Evolutionary conservation across 2,888 invertebrate genomes (phyloP), one percentile per base, ranked within the genome.

Genomic region (Scaptodrosophila latifasciaeformis): DNA sequence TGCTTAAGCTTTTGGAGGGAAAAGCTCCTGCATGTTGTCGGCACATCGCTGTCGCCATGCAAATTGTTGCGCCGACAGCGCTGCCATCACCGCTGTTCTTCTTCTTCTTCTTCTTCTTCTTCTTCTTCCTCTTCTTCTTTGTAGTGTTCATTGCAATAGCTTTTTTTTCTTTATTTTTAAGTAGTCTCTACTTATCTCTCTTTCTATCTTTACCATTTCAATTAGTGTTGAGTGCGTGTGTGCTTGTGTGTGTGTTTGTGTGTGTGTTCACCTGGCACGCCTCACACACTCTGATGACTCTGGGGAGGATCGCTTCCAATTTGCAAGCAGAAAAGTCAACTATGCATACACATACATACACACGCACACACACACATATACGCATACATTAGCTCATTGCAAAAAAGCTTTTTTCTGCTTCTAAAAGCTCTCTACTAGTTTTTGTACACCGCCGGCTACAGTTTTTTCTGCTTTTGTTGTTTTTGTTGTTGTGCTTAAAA

Each of bases 381-480:
- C 62, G 48, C 50, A 49, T 59, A 59, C 59, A 59, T n/a, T n/a
- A n/a, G n/a, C n/a, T n/a, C n/a, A n/a, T n/a, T n/a, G n/a, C n/a
- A n/a, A n/a, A n/a, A n/a, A n/a, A n/a, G n/a, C n/a, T n/a, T n/a
- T n/a, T n/a, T n/a, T n/a, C n/a, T n/a, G 49, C 49, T n/a, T 60
- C 35, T 44, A 58, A 72, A 67, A 77, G 76, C 81, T 80, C 37
- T 46, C 31, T 40, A 18, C 35, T 50, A 30, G 31, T 49, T 31
- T 65, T 37, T 47, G 39, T 30, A 17, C 27, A 42, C 24, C 43
- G 51, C n/a, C n/a, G n/a, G n/a, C n/a, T n/a, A n/a, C n/a, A n/a
- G 52, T 48, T 40, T 39, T 59, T 54, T 54, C n/a, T 54, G 31
- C 42, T 35, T 49, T 44, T 42, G 53, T 19, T 34, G 35, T 47